A percentile compares a stretch with the other conserved stretches of the same genome.
Conservation (phyloP, 1,140 invertebrate genomes). For the Trissolcus basalis region DNA sequence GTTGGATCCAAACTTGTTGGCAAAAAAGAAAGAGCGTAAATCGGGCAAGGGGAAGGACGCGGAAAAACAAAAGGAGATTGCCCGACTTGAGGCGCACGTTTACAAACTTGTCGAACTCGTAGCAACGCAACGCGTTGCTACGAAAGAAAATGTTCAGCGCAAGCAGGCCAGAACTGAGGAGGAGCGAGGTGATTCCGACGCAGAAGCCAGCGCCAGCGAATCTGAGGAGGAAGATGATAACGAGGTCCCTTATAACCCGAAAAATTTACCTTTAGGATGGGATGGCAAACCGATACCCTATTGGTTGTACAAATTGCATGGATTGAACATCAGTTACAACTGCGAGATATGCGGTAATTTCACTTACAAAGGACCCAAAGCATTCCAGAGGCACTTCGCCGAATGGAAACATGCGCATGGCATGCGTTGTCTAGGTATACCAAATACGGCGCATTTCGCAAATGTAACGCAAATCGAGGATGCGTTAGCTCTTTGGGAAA, state of each 20-base stretch:
- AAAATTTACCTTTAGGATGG: slow-evolving; percentile 99
- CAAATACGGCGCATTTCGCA: slow-evolving; percentile 99
- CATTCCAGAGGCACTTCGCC: slow-evolving; percentile 99
- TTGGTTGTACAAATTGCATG: slow-evolving; percentile 99
- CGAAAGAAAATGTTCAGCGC: slow-evolving; percentile 98
- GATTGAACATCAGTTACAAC: slow-evolving; percentile 98
- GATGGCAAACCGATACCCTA: slow-evolving; percentile 99
- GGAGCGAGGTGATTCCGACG: slow-evolving; percentile 94
- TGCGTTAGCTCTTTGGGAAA: slow-evolving; percentile 97
- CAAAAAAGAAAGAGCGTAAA: slow-evolving; percentile 86
- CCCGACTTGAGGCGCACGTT: slow-evolving; percentile 90
- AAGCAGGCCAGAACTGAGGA: slow-evolving; percentile 98
- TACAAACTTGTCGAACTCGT: slow-evolving; percentile 91
- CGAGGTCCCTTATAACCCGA: slow-evolving; percentile 98
- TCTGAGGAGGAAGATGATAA: slow-evolving; percentile 93
- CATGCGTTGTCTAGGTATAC: slow-evolving; percentile 98
- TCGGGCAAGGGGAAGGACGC: slow-evolving; percentile 80
- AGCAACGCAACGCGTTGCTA: slow-evolving; percentile 89
- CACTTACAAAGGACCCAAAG: slow-evolving; percentile 99
- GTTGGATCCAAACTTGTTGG: slow-evolving; percentile 92
- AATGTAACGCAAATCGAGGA: slow-evolving; percentile 99
- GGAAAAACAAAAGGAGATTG: slow-evolving; percentile 88
- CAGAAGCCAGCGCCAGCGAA: slow-evolving; percentile 90
- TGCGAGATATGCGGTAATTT: slow-evolving; percentile 99
- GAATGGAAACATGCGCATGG: slow-evolving; percentile 99